Percentiles rank a stretch among this genome's conserved stretches.
These are phyloP conservation scores for Amniataba percoides DNA, from an alignment of 2,797 vertebrate genomes.

Conservation along the genomic window DNA sequence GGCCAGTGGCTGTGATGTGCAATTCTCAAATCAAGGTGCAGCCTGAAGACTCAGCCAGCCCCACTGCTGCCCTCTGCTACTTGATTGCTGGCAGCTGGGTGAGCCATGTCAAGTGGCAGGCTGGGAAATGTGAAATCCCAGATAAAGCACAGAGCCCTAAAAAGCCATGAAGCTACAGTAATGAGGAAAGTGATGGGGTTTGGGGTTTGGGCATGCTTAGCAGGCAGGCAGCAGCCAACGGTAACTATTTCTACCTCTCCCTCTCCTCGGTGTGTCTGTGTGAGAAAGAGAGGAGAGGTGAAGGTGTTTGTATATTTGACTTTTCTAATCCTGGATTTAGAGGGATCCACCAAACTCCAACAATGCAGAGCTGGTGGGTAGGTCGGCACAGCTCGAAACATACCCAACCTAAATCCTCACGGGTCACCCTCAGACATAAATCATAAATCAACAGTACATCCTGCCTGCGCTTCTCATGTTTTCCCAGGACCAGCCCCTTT, in stretches of 20 bases:
- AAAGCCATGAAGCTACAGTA: conserved; percentile 84
- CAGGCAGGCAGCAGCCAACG: conserved; percentile 59
- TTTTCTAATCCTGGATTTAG: conserved; percentile 85
- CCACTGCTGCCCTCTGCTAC: conserved; percentile 68
- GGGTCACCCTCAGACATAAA: conserved; percentile 75
- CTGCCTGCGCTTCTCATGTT: conserved; percentile 60
- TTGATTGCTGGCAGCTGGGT: conserved; percentile 83
- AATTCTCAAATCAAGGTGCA: conserved; percentile 83
- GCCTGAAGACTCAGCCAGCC: conserved; percentile 65
- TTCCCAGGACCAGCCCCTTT: conserved; percentile 61
- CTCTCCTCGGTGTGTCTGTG: conserved; percentile 49
- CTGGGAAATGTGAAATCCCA: conserved; percentile 85
- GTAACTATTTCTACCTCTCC: conserved; percentile 47
- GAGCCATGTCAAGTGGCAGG: conserved; percentile 82
- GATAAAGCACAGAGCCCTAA: conserved; percentile 84
- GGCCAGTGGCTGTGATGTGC: conserved; percentile 77
- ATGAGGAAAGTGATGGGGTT: conserved; percentile 85
- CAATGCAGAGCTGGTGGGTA: conserved; percentile 76
- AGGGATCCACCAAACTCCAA: conserved; percentile 72
- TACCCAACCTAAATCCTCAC: conserved; percentile 59
- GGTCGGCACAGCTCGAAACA: conserved; percentile 71
- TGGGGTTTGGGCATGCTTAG: conserved; percentile 75
- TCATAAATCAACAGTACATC: conserved; percentile 66
- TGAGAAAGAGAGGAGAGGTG: conserved; percentile 64
- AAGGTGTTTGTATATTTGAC: conserved; percentile 80